Evolutionary conservation across 1,140 invertebrate species (phyloP).

Genomic region (Thaumetopoea pityocampa): DNA sequence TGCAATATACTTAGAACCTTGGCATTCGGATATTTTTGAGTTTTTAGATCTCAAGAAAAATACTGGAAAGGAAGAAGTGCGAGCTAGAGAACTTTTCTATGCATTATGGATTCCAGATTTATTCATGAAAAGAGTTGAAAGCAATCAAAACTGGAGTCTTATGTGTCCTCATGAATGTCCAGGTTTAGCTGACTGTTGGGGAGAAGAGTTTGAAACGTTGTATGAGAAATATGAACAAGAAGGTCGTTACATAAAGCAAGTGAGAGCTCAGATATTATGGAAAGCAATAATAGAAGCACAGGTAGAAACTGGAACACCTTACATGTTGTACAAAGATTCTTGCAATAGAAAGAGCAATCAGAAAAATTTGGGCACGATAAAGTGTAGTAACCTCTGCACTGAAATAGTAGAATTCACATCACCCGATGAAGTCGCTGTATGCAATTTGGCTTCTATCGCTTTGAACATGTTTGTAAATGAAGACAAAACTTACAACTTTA

Average conservation of each 20-base stretch:
- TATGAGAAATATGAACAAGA: slow-evolving; percentile 94
- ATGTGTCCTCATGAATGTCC: slow-evolving; percentile 98
- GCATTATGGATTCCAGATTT: slow-evolving; percentile 99
- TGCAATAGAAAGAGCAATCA: slow-evolving; percentile 99
- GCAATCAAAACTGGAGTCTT: slow-evolving; percentile 92
- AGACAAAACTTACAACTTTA: slow-evolving; percentile 91
- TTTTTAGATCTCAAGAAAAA: slow-evolving; percentile 97
- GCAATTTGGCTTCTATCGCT: slow-evolving; percentile 99
- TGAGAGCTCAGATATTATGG: slow-evolving; percentile 95
- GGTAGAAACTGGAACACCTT: slow-evolving; percentile 98
- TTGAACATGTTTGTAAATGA: slow-evolving; percentile 95
- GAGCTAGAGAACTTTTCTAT: slow-evolving; percentile 98
- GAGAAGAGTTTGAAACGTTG: slow-evolving; percentile 94
- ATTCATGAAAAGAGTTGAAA: slow-evolving; percentile 97
- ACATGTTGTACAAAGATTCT: slow-evolving; percentile 98
- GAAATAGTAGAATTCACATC: slow-evolving; percentile 97
- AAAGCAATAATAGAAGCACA: slow-evolving; percentile 96
- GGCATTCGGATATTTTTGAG: slow-evolving; percentile 98
- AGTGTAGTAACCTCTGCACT: slow-evolving; percentile 98
- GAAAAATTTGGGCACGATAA: slow-evolving; percentile 98
- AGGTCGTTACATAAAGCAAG: slow-evolving; percentile 83
- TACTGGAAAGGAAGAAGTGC: slow-evolving; percentile 93
- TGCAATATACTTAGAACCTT: slow-evolving; percentile 98
- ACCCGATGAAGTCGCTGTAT: slow-evolving; percentile 96
- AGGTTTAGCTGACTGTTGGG: slow-evolving; percentile 94